Conservation (phyloP, 2,797 vertebrate species). For the Poeciliopsis turneri region DNA sequence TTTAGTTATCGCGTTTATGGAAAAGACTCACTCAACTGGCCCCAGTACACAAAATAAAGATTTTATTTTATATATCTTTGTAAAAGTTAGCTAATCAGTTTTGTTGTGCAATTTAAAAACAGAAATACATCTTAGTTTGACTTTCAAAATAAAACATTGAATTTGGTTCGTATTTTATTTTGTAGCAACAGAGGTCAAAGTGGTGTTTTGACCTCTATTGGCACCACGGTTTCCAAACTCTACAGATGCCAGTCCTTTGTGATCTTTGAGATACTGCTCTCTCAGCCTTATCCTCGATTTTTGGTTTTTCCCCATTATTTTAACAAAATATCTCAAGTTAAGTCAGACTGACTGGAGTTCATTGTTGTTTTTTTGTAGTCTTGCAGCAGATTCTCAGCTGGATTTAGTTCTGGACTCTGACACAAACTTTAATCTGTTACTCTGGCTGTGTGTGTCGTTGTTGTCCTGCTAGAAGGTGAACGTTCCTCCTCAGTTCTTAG, state of each 20-base stretch:
- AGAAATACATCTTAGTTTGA: not conserved
- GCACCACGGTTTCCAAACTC: not conserved
- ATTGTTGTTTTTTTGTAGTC: not conserved
- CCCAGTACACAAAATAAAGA: too few relatives aligned
- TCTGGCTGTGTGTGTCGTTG: not conserved
- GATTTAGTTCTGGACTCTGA: not conserved
- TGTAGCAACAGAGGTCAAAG: not conserved
- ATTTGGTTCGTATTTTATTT: not conserved
- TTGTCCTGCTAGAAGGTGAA: not conserved
- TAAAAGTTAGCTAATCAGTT: too few relatives aligned
- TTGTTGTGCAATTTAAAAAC: not conserved
- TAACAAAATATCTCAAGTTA: not conserved
- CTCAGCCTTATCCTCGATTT: not conserved
- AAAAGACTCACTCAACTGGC: too few relatives aligned
- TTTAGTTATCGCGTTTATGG: too few relatives aligned
- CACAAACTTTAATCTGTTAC: not conserved
- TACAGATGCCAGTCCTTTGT: not conserved
- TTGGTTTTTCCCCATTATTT: not conserved
- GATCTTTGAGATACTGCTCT: not conserved
- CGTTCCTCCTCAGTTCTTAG: not conserved
- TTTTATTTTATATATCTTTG: too few relatives aligned
- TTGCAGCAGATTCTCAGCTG: not conserved
- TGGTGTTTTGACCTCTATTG: not conserved
- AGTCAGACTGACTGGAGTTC: not conserved
- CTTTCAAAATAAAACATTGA: not conserved